Conservation (phyloP, 2,888 invertebrate genomes). For the Orthonevra nobilis region DNA sequence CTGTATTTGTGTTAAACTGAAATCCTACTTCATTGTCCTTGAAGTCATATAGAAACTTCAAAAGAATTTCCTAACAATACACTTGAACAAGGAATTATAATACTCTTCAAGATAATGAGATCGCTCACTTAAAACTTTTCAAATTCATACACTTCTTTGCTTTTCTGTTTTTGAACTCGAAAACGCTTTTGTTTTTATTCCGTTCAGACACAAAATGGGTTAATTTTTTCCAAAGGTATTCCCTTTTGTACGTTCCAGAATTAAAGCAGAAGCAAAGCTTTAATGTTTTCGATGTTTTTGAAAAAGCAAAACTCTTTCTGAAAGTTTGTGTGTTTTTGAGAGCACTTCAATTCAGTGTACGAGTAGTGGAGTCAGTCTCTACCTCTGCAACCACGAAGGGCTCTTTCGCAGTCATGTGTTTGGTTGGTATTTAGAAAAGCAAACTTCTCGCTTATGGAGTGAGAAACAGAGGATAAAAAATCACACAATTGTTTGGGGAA, state of each 20-base stretch:
- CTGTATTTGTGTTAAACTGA: slow-evolving; percentile 9
- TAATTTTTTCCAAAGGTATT: neutral
- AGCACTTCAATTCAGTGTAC: neutral
- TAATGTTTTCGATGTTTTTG: slow-evolving; percentile 1
- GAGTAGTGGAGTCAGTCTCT: no score
- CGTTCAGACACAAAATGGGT: no score
- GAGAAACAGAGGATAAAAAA: no score
- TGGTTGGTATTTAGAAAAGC: no score
- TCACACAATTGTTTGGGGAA: no score
- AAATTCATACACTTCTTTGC: neutral
- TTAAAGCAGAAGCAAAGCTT: slow-evolving; percentile 7
- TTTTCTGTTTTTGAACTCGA: neutral
- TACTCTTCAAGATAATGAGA: slow-evolving; percentile 20
- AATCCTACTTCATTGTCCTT: slow-evolving; percentile 6
- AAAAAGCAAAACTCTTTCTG: neutral
- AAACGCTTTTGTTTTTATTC: no score
- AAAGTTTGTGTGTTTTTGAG: neutral
- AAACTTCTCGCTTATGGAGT: no score
- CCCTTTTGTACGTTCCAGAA: neutral
- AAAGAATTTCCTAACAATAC: neutral
- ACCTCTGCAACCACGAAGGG: no score
- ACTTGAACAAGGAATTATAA: slow-evolving; percentile 2
- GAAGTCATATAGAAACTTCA: no score
- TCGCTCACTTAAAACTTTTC: neutral
- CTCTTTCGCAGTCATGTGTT: no score